Evolutionary conservation across 2,797 vertebrate genomes (phyloP), one percentile per base, ranked within the genome.

Genomic region (Hipposideros larvatus): DNA sequence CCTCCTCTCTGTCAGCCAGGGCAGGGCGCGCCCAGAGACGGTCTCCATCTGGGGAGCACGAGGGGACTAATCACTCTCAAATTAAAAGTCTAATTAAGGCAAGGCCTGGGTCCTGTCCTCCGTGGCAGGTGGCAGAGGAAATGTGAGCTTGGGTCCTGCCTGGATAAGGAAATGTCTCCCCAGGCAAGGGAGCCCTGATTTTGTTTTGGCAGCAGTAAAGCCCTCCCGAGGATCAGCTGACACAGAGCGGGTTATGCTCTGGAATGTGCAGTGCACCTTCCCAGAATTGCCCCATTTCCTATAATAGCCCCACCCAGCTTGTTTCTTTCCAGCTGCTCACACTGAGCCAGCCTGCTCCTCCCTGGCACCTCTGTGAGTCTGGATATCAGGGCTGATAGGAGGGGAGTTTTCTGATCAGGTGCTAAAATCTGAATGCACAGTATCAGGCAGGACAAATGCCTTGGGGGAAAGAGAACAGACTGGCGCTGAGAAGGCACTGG

Each of bases 321-420:
- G 53, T 53, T 53, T 5, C 53, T 53, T 16, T 53, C 18, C 53
- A 18, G 16, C 53, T 53, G 16, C 16, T 1, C 53, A 53, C 43
- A 21, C 1, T 5, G 13, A 9, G 26, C 53, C 2, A 0, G 31
- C 22, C 59, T 5, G 10, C 61, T 19, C 7, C 24, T 46, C 0
- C 2, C 26, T 2, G 19, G 19, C 24, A 14, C 31, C 8, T 9
- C 26, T 10, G 53, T 14, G 16, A 14, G 1, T 55, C 14, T 3
- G 24, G 1, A 57, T 5, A 10, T 11, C 48, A 51, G 48, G 11
- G 11, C 48, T 51, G 48, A 51, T 51, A 51, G 11, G 11, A 51
- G 1, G 48, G 11, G 48, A 34, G 43, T 3, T 43, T 43, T 43
- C 43, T 43, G 43, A 43, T 43, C 37, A 41, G 24, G 21, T 0